Base-by-base conservation (phyloP, 2,113 vertebrate genomes). In the Gobiocypris rarus region DNA sequence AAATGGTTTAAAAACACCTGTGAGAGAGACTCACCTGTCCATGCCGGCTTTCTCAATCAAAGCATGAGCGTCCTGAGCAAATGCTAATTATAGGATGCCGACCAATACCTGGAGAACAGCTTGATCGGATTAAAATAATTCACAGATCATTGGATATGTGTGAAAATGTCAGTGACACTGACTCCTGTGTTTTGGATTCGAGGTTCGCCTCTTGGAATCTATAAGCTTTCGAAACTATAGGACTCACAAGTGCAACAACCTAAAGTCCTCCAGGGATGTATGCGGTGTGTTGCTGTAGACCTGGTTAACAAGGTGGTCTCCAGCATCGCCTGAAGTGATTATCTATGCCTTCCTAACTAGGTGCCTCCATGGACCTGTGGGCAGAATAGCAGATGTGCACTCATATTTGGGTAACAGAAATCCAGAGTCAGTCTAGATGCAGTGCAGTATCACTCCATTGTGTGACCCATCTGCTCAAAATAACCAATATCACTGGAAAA, bases 1-100 rank as follows among this genome's bases (percentile, higher is more conserved):
- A 69, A 81, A 84, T 84, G 78, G 86, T 82, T 52, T 31, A 59
- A 69, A 82, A 56, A 56, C 83, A 85, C 86, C 83, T 85, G 83
- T 79, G 86, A 76, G 73, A 69, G 70, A 69, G 78, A 28, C 83
- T 84, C 86, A 87, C 86, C 83, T 87, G 83, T 82, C 59, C 73
- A 61, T 74, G 50, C 48, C 52, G 28, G 48, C 61, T 59, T 61
- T 84, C 48, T 74, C 65, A 76, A 63, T 87, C 69, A 81, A 70
- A 17, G 81, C 65, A 67, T 41, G 71, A 58, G 63, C 61, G 45
- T 65, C 61, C 50, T 19, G 74, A 78, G 63, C 63, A 74, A n/a
- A 24, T 48, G 8, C 31, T 74, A 81, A 85, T 81, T 81, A 70
- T 26, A 70, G 28, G 31, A 70, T 24, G 31, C 65, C 22, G 4